Evolutionary conservation across 2,113 vertebrate genomes (phyloP).

Genomic region (Sula dactylatra): DNA sequence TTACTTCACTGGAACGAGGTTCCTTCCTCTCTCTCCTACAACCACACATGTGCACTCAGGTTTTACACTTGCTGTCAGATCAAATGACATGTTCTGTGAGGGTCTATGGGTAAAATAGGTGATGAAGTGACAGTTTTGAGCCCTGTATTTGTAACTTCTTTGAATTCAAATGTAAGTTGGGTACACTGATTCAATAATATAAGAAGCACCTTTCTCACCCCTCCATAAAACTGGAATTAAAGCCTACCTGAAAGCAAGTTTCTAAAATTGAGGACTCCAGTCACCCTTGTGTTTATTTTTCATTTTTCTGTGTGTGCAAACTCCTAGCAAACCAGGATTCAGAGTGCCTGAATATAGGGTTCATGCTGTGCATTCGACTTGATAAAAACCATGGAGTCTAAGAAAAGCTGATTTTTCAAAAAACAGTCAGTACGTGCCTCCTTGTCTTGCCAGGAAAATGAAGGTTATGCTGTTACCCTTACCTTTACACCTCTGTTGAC

Average conservation of each 20-base stretch:
- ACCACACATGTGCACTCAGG: accelerated
- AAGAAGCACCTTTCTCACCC: background rate
- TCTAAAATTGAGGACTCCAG: background rate
- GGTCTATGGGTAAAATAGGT: background rate
- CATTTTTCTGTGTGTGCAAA: background rate
- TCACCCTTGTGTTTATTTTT: background rate
- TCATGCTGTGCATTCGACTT: background rate
- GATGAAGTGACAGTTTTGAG: background rate
- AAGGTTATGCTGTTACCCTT: background rate
- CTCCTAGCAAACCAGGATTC: background rate
- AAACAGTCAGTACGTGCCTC: background rate
- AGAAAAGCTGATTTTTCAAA: background rate
- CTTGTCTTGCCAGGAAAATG: background rate
- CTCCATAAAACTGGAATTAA: background rate
- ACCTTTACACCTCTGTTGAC: background rate
- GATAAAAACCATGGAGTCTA: background rate
- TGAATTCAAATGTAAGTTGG: background rate
- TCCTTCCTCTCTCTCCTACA: background rate
- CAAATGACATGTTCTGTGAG: background rate
- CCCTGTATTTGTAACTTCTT: background rate
- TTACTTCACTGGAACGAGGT: background rate
- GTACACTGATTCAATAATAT: background rate
- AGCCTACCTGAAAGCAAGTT: background rate
- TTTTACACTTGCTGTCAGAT: background rate
- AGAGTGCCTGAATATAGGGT: background rate